A percentile compares a stretch with the other conserved stretches of the same genome.
Evolutionary conservation across 2,113 vertebrate species (phyloP).

Genomic region (Sus scrofa): DNA sequence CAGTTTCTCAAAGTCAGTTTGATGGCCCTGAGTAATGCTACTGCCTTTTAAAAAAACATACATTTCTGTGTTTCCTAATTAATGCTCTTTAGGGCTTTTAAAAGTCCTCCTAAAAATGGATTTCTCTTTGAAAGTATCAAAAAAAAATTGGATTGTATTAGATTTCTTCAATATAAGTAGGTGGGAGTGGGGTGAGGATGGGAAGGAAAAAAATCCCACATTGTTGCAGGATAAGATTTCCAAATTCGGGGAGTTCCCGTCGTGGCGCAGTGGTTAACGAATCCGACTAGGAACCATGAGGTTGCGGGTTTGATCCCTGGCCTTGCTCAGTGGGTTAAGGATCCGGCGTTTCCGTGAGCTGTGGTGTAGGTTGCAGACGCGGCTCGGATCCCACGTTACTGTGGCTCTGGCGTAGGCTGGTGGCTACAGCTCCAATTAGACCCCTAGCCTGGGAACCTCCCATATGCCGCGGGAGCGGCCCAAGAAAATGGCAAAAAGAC

Average conservation of each 20-base stretch:
- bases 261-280: no score
- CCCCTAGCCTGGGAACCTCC: no score
- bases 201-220: neutral
- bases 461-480: no score
- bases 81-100: conserved; percentile 17
- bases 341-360: no score
- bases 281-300: no score
- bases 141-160: neutral
- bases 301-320: no score
- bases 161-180: neutral
- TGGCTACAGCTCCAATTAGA: no score
- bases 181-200: neutral
- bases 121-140: conserved; percentile 59
- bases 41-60: conserved; percentile 5
- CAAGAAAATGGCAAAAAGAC: no score
- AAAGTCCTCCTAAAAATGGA: conserved; percentile 31
- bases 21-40: neutral
- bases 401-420: no score
- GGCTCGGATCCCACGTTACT: no score
- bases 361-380: no score
- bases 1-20: conserved; percentile 31
- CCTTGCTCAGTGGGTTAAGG: no score
- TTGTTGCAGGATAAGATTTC: conserved; percentile 35
- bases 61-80: conserved; percentile 45
- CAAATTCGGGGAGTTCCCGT: conserved; percentile 19